Percentiles rank a stretch among this genome's conserved stretches.
phyloP scores from a whole-genome alignment of 2,888 invertebrate species.

The Leptarthrus brevirostris region DNA sequence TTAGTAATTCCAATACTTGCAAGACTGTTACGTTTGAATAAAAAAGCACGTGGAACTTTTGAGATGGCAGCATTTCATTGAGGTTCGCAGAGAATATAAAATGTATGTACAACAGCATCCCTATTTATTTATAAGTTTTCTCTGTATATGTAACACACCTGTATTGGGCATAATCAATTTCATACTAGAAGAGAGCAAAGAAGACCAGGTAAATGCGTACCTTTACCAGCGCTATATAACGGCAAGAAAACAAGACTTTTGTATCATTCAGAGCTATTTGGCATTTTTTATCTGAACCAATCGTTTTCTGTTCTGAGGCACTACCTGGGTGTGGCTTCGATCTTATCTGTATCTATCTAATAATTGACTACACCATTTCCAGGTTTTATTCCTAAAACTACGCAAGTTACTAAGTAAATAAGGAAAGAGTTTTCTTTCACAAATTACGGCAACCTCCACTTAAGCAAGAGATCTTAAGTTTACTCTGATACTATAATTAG shows the following conservation, averaged over 20 bases:
- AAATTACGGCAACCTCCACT: not conserved
- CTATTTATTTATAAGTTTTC: no score
- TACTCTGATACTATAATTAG: not conserved
- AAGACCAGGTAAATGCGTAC: not conserved
- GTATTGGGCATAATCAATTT: not conserved
- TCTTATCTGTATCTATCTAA: slow-evolving; percentile 3
- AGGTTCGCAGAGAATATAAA: no score
- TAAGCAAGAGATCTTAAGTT: not conserved
- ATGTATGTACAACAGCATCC: no score
- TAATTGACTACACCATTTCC: not conserved
- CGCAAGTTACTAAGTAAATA: slow-evolving; percentile 7
- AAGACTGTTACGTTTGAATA: no score
- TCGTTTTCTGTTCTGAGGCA: slow-evolving; percentile 8
- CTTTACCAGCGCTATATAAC: not conserved
- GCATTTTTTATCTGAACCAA: slow-evolving; percentile 9
- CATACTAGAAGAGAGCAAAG: not conserved
- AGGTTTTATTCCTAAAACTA: slow-evolving; percentile 5
- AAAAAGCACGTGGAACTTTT: not conserved
- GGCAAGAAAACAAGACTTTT: not conserved
- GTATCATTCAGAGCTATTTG: not conserved
- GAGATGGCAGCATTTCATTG: not conserved
- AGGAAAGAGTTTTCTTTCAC: not conserved
- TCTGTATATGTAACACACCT: no score
- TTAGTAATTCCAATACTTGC: no score
- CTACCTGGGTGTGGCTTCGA: slow-evolving; percentile 21